Evolutionary conservation across 2,113 vertebrate genomes (phyloP).

Genomic region (Salvelinus alpinus): DNA sequence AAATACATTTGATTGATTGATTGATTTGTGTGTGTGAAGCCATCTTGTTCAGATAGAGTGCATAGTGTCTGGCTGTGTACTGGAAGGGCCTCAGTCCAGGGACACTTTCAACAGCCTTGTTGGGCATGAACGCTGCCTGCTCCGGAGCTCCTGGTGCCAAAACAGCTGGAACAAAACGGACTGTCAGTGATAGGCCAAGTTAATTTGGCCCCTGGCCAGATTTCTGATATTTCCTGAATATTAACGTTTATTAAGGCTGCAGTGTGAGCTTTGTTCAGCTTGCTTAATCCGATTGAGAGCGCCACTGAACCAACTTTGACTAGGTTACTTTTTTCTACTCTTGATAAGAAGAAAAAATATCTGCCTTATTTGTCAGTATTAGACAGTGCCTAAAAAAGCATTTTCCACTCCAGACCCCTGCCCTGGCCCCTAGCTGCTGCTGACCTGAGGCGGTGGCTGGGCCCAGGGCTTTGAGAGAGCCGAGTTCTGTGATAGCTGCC

Average conservation of each 20-base stretch:
- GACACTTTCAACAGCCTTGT: conserved; percentile 74
- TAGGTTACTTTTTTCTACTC: neutral
- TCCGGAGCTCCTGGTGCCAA: conserved; percentile 73
- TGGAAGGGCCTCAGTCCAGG: conserved; percentile 70
- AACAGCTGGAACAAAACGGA: conserved; percentile 63
- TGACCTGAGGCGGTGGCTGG: conserved; percentile 78
- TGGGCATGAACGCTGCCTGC: conserved; percentile 76
- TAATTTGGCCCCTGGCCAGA: conserved; percentile 5
- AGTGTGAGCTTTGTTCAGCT: neutral
- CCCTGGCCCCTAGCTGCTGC: neutral
- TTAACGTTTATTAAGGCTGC: conserved; percentile 6
- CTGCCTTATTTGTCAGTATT: too few relatives aligned
- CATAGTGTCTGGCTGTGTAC: conserved; percentile 76
- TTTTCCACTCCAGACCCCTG: neutral
- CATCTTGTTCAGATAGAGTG: conserved; percentile 67
- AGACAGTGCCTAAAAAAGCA: too few relatives aligned
- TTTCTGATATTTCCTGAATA: neutral
- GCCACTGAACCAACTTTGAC: neutral
- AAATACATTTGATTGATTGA: too few relatives aligned
- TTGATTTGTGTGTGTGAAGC: conserved; percentile 27
- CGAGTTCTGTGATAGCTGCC: conserved; percentile 71
- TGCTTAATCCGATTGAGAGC: neutral
- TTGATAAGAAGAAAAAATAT: neutral
- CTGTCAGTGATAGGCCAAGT: conserved; percentile 14
- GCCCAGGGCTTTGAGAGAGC: conserved; percentile 73